These are phyloP conservation scores for Odontesthes bonariensis DNA, from an alignment of 2,113 vertebrate genomes.

Conservation along the genomic window DNA sequence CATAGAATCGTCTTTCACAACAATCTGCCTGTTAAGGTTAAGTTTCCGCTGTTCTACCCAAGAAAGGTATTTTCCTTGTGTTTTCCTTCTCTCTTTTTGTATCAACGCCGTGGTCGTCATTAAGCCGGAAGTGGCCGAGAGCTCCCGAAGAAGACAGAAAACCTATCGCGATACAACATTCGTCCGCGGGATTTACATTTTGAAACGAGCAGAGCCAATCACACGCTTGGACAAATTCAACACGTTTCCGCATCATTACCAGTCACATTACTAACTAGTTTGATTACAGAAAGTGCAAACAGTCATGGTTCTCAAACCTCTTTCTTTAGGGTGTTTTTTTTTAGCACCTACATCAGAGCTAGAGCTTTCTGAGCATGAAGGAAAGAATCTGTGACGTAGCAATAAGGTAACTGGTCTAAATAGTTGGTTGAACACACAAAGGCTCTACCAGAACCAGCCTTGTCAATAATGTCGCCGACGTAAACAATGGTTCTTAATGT, in stretches of 20 bases:
- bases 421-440: too few relatives aligned
- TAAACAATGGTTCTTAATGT: too few relatives aligned
- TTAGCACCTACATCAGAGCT: too few relatives aligned
- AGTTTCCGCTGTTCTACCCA: constrained; percentile 65
- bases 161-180: constrained; percentile 65
- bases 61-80: constrained; percentile 75
- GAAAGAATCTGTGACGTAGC: too few relatives aligned
- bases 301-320: too few relatives aligned
- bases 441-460: too few relatives aligned
- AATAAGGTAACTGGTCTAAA: too few relatives aligned
- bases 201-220: constrained; percentile 72
- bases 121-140: constrained; percentile 81
- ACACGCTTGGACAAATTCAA: not conserved
- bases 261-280: not conserved
- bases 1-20: not conserved
- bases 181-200: constrained; percentile 69
- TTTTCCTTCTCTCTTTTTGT: constrained; percentile 79
- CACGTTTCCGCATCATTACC: not conserved
- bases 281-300: too few relatives aligned
- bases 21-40: constrained; percentile 11
- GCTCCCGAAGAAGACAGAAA: constrained; percentile 77
- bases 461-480: too few relatives aligned
- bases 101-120: constrained; percentile 78
- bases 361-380: too few relatives aligned
- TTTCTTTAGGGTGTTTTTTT: too few relatives aligned